Evolutionary conservation across 37 sponge, comb jelly and placozoan genomes (phyloP).

Genomic region (Aplysina aerophoba): DNA sequence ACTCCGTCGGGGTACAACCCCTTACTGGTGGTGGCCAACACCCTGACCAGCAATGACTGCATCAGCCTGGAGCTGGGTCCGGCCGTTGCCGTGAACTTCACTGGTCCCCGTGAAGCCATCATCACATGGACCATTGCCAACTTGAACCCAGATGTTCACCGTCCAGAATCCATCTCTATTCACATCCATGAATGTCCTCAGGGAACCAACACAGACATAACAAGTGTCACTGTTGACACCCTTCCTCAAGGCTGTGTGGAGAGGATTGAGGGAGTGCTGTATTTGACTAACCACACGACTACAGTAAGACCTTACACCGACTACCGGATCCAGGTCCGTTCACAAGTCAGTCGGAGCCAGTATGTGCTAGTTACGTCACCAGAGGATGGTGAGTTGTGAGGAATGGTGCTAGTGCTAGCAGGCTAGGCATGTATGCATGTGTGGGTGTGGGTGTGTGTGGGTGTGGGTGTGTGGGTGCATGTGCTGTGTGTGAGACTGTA

Average conservation of each 20-base stretch:
- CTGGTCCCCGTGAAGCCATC: constrained; percentile 40
- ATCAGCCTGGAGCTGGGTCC: constrained; percentile 36
- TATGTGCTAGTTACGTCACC: constrained; percentile 12
- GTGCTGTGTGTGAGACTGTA: background rate
- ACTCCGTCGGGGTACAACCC: constrained; percentile 61
- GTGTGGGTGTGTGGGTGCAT: background rate
- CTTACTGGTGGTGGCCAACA: constrained; percentile 27
- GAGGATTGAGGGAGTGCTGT: background rate
- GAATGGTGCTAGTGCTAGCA: background rate
- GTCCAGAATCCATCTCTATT: constrained; percentile 12
- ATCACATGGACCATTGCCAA: constrained; percentile 50
- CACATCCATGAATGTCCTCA: background rate
- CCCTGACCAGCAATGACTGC: constrained; percentile 46
- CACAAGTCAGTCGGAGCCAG: background rate
- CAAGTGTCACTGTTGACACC: too few relatives aligned
- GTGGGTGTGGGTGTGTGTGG: background rate
- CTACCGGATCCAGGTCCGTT: constrained; percentile 21
- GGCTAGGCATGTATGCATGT: background rate
- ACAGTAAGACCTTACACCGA: background rate
- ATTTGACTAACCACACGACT: background rate
- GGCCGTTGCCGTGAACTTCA: constrained; percentile 25
- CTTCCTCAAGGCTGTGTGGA: background rate
- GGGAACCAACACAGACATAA: background rate
- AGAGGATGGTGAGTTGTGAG: constrained; percentile 20
- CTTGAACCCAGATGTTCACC: constrained; percentile 12